phyloP scores from a whole-genome alignment of 2,797 vertebrate species.

The Sebastes minor region DNA sequence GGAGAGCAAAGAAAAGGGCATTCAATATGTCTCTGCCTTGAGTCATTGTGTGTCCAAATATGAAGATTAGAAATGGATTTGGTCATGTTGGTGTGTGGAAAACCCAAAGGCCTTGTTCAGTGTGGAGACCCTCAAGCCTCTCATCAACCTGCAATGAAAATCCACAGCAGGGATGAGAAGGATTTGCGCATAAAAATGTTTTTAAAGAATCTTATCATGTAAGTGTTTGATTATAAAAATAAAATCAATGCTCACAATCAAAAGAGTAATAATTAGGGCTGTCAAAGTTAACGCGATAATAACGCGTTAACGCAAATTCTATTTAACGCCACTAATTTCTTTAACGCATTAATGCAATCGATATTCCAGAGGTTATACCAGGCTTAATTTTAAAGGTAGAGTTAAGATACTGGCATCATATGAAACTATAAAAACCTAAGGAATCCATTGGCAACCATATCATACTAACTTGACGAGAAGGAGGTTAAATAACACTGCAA shows the following conservation, averaged over 20 bases:
- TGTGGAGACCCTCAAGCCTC: neutral
- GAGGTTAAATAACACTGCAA: too few species aligned
- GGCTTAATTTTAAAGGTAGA: too few species aligned
- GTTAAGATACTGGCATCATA: too few species aligned
- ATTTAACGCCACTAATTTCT: too few species aligned
- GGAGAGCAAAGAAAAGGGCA: slow-evolving; percentile 70
- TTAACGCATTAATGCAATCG: too few species aligned
- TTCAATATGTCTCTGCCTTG: slow-evolving; percentile 47
- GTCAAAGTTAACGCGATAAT: too few species aligned
- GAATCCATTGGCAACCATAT: too few species aligned
- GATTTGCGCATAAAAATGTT: neutral
- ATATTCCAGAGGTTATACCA: too few species aligned
- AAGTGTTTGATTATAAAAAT: neutral
- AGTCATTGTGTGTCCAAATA: slow-evolving; percentile 56
- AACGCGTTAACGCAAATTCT: too few species aligned
- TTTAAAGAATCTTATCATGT: neutral
- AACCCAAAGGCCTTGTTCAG: slow-evolving; percentile 10
- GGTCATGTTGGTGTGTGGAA: slow-evolving; percentile 17
- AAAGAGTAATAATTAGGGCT: neutral
- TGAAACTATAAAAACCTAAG: too few species aligned
- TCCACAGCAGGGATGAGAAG: neutral
- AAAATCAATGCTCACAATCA: neutral
- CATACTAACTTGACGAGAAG: too few species aligned
- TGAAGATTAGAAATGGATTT: slow-evolving; percentile 67
- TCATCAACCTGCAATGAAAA: neutral